Conservation (phyloP, 2,113 vertebrate species). For the Grus americana region DNA sequence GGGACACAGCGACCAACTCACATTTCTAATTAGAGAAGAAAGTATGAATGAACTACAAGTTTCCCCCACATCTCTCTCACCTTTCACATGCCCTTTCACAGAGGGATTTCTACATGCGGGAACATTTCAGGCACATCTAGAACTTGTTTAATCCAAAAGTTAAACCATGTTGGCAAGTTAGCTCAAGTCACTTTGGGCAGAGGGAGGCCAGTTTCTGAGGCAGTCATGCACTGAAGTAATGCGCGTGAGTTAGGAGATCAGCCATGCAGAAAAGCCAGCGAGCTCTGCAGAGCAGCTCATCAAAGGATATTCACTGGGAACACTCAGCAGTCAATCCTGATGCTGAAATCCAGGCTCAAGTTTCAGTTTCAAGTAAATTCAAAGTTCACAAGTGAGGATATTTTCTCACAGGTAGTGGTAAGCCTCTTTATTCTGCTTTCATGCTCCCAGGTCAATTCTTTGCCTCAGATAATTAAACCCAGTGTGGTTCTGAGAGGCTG, state of each 20-base stretch:
- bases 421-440: slow-evolving; percentile 26
- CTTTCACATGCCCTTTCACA: slow-evolving; percentile 47
- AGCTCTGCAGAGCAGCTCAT: slow-evolving; percentile 1
- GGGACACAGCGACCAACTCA: neutral
- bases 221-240: slow-evolving; percentile 3
- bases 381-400: slow-evolving; percentile 11
- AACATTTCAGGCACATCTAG: slow-evolving; percentile 23
- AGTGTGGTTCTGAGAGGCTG: neutral
- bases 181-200: slow-evolving; percentile 19
- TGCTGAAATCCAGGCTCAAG: slow-evolving; percentile 29
- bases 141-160: slow-evolving; percentile 44
- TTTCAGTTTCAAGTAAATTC: slow-evolving; percentile 53
- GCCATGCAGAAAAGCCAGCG: neutral
- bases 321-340: slow-evolving; percentile 22
- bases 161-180: slow-evolving; percentile 17
- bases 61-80: neutral
- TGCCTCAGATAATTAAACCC: neutral
- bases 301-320: slow-evolving; percentile 26
- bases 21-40: slow-evolving; percentile 29
- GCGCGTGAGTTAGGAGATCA: neutral
- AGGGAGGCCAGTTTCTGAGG: neutral
- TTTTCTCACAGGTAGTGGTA: slow-evolving; percentile 54
- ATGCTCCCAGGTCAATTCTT: neutral
- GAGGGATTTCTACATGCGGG: neutral
- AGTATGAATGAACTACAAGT: neutral